Conservation (phyloP, 2,888 invertebrate species). For the Pandemis cinnamomeana region DNA sequence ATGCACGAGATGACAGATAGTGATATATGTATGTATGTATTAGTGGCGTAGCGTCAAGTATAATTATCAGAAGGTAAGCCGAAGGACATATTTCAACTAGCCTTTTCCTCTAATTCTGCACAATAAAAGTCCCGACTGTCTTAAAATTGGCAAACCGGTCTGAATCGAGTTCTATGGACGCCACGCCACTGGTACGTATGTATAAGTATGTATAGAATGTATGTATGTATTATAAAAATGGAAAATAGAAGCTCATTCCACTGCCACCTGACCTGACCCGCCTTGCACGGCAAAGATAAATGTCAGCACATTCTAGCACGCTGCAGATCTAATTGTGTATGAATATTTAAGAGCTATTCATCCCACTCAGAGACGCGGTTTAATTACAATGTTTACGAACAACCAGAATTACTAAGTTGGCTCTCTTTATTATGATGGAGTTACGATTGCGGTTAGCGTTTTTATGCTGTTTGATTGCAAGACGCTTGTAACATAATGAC, state of each 20-base stretch:
- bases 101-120: no score
- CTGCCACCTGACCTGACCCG: background rate
- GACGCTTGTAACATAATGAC: background rate
- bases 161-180: no score
- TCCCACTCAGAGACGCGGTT: constrained; percentile 25
- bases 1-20: no score
- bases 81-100: no score
- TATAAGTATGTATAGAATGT: no score
- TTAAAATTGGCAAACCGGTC: no score
- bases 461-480: no score
- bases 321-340: constrained; percentile 44
- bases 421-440: background rate
- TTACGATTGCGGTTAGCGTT: background rate
- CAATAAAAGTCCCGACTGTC: no score
- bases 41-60: no score
- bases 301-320: constrained; percentile 41
- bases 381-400: constrained; percentile 36
- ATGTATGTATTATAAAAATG: background rate
- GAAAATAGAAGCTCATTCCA: constrained; percentile 13
- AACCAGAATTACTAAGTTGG: constrained; percentile 10
- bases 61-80: no score
- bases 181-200: no score
- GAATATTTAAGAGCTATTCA: constrained; percentile 43
- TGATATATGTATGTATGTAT: no score
- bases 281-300: constrained; percentile 43